Evolutionary conservation across 1,140 invertebrate species (phyloP).

Genomic region (Anastatus disparis): DNA sequence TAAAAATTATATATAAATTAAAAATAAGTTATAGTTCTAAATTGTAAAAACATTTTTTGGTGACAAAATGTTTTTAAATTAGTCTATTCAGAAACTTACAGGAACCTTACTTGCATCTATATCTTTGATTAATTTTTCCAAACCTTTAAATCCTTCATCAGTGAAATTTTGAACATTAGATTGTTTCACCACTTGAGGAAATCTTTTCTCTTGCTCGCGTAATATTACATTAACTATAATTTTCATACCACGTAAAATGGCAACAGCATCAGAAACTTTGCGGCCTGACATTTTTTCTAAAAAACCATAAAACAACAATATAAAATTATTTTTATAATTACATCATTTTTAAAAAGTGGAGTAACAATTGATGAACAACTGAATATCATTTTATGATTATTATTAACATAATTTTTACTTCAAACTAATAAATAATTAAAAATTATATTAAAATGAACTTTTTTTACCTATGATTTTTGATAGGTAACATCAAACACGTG

Average conservation of each 20-base stretch:
- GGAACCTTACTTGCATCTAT: conserved; percentile 63
- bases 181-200: conserved; percentile 52
- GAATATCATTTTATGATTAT: not conserved
- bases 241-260: conserved; percentile 55
- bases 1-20: conserved; percentile 2
- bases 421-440: not conserved
- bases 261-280: conserved; percentile 56
- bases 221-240: conserved; percentile 54
- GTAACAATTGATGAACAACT: no score
- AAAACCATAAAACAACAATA: not conserved
- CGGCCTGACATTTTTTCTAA: conserved; percentile 54
- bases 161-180: conserved; percentile 50
- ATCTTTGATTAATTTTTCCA: conserved; percentile 50
- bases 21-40: not conserved
- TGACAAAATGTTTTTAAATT: conserved; percentile 21
- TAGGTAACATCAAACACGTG: not conserved
- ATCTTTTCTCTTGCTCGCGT: conserved; percentile 54
- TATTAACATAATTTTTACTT: no score
- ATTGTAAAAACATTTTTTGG: conserved; percentile 24
- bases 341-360: no score
- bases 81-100: conserved; percentile 57
- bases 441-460: not conserved
- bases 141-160: conserved; percentile 48
- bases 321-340: not conserved
- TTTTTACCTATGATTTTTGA: not conserved